Evolutionary conservation across 92 coral and sea anemone species (phyloP).

Genomic region (Epizoanthus ramosus): DNA sequence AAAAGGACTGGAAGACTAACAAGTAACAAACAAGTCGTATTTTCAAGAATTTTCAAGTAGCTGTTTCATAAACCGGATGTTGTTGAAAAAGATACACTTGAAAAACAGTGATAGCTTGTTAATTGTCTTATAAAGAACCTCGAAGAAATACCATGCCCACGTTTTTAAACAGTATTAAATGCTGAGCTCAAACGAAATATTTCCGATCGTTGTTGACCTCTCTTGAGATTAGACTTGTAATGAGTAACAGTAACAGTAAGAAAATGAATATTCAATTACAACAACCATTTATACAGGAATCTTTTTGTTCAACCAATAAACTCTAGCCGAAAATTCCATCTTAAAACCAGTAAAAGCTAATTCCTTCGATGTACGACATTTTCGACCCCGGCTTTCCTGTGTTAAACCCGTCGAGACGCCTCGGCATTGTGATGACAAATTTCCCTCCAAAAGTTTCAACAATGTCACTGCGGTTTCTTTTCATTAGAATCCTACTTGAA

Average conservation of each 20-base stretch:
- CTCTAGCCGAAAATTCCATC: too few relatives aligned
- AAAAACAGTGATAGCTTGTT: slow-evolving; percentile 65
- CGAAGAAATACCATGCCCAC: slow-evolving; percentile 62
- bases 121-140: slow-evolving; percentile 85
- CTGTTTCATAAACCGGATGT: slow-evolving; percentile 75
- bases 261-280: neutral
- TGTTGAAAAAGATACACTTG: slow-evolving; percentile 58
- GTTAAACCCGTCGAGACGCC: slow-evolving; percentile 12
- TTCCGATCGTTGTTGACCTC: slow-evolving; percentile 18
- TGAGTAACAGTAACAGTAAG: too few relatives aligned
- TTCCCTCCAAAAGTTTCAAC: slow-evolving; percentile 31
- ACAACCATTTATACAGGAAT: slow-evolving; percentile 4
- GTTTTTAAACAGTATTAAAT: slow-evolving; percentile 39
- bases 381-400: slow-evolving; percentile 39
- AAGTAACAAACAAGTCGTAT: slow-evolving; percentile 23
- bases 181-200: slow-evolving; percentile 36
- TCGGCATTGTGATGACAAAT: slow-evolving; percentile 37
- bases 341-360: too few relatives aligned
- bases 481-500: slow-evolving; percentile 32
- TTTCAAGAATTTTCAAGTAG: slow-evolving; percentile 49
- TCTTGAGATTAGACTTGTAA: neutral
- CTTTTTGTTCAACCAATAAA: neutral
- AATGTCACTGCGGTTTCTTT: slow-evolving; percentile 55
- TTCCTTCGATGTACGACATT: neutral
- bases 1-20: neutral